These are phyloP conservation scores for Oasisia sp. DNA, from an alignment of 2,888 invertebrate genomes.

Conservation along the genomic window DNA sequence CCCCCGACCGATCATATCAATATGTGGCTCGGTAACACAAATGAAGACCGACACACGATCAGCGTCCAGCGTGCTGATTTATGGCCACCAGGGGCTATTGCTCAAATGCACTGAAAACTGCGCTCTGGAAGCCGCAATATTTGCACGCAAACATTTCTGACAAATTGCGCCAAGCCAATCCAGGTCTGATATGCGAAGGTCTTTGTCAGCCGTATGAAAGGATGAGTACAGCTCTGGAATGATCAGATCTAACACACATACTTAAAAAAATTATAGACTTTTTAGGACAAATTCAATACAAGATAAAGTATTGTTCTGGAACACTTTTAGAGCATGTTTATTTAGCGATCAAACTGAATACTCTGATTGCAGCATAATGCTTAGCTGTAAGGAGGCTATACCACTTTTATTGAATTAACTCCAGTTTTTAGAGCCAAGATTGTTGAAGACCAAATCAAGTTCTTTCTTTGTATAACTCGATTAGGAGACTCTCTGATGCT, in stretches of 20 bases:
- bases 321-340: no score
- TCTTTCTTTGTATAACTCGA: no score
- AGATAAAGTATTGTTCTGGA: no score
- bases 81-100: neutral
- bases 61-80: neutral
- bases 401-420: no score
- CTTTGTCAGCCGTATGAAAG: neutral
- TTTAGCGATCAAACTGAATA: no score
- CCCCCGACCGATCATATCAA: neutral
- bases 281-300: no score
- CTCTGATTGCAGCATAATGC: no score
- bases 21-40: neutral
- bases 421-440: no score
- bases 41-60: neutral
- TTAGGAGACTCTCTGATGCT: no score
- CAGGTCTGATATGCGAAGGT: neutral
- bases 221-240: neutral
- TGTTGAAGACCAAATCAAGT: no score
- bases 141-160: neutral
- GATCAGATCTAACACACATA: neutral
- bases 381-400: no score
- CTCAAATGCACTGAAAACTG: neutral
- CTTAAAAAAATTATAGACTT: no score
- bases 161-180: neutral
- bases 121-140: neutral